phyloP scores from a whole-genome alignment of 2,113 vertebrate species.

The Tachycineta bicolor region DNA sequence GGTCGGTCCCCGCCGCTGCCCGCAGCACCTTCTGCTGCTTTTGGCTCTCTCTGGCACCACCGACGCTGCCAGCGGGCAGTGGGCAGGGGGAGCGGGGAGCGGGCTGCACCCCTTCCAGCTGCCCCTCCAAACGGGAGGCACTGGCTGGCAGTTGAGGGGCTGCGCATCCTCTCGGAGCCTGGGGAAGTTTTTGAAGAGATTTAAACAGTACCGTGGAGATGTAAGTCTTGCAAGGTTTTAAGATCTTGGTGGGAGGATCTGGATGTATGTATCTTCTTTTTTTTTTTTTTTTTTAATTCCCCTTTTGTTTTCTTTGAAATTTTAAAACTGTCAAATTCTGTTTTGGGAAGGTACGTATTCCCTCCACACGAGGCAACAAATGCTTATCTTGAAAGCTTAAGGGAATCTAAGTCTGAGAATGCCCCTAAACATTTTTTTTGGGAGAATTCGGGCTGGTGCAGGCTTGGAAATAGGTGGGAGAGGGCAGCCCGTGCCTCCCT shows the following conservation, averaged over 20 bases:
- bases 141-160: neutral
- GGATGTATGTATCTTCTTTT: too few relatives aligned
- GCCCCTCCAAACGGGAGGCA: neutral
- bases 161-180: fast-evolving
- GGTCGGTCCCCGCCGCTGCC: fast-evolving
- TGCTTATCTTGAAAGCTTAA: neutral
- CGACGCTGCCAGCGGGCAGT: fast-evolving
- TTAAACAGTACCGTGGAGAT: neutral
- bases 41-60: neutral
- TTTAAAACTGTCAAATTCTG: neutral
- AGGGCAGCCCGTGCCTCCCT: neutral
- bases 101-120: neutral
- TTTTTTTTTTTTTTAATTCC: too few relatives aligned
- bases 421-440: neutral
- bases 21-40: neutral
- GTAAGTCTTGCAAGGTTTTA: neutral
- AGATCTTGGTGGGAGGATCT: neutral
- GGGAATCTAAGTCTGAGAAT: neutral
- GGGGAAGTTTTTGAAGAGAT: neutral
- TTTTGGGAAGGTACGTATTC: neutral
- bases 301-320: neutral
- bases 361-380: fast-evolving
- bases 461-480: neutral
- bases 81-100: neutral
- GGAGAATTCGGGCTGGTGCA: neutral